phyloP scores from a whole-genome alignment of 1,140 invertebrate genomes.

The Bombus terrestris region DNA sequence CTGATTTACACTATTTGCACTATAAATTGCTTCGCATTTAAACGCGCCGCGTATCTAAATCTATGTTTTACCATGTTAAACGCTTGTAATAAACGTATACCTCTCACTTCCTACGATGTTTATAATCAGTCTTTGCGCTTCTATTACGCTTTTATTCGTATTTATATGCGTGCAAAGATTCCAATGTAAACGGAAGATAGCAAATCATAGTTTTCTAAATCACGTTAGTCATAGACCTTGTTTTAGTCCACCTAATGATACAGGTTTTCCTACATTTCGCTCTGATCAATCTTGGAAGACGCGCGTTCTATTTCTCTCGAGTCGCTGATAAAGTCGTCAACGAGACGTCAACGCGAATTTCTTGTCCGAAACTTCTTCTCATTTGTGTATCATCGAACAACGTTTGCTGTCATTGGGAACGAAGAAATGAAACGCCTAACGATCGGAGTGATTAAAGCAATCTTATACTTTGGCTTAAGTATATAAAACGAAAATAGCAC shows the following conservation, averaged over 20 bases:
- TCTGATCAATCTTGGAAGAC: conserved; percentile 67
- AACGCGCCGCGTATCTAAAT: neutral
- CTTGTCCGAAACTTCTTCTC: neutral
- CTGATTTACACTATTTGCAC: neutral
- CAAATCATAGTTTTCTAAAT: neutral
- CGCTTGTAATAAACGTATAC: conserved; percentile 56
- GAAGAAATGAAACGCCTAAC: neutral
- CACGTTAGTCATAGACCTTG: conserved; percentile 21
- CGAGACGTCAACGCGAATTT: neutral
- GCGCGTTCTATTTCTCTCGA: conserved; percentile 49
- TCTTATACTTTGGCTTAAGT: conserved; percentile 2
- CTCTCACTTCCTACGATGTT: conserved; percentile 72
- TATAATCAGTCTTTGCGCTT: conserved; percentile 62
- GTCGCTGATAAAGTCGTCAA: conserved; percentile 16
- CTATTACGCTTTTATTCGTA: conserved; percentile 48
- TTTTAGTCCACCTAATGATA: conserved; percentile 30
- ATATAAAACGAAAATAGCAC: neutral
- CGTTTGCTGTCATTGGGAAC: neutral
- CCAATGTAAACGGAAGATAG: conserved; percentile 18
- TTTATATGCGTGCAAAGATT: conserved; percentile 40
- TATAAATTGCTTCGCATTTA: neutral
- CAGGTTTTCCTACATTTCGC: conserved; percentile 12
- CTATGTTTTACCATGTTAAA: conserved; percentile 25
- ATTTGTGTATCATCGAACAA: neutral
- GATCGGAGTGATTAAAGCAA: neutral